A percentile compares a stretch with the other conserved stretches of the same genome.
Evolutionary conservation across 2,888 invertebrate genomes (phyloP).

Genomic region (Tridacna gigas): DNA sequence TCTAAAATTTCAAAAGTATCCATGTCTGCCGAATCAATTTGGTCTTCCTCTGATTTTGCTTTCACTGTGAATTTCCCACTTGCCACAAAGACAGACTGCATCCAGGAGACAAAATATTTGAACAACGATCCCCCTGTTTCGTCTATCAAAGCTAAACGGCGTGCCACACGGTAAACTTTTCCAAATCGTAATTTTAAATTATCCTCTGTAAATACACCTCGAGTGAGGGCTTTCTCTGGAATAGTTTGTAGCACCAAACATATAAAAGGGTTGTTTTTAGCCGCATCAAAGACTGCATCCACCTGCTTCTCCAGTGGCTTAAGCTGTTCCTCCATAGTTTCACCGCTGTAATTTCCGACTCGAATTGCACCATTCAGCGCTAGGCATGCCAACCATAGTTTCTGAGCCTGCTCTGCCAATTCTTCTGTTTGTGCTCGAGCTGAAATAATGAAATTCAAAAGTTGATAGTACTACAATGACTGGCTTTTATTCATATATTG

Average conservation of each 20-base stretch:
- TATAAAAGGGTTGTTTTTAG: slow-evolving; percentile 90
- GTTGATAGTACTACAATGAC: no score
- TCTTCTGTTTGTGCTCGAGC: slow-evolving; percentile 84
- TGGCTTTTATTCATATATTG: no score
- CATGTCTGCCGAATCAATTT: slow-evolving; percentile 84
- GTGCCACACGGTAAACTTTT: slow-evolving; percentile 88
- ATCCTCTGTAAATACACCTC: slow-evolving; percentile 95
- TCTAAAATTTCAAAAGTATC: slow-evolving; percentile 95
- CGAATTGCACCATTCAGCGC: slow-evolving; percentile 92
- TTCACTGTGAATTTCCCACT: slow-evolving; percentile 83
- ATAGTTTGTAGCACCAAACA: slow-evolving; percentile 91
- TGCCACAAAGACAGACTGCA: slow-evolving; percentile 92
- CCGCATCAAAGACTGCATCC: slow-evolving; percentile 77
- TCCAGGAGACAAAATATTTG: slow-evolving; percentile 92
- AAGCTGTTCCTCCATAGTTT: slow-evolving; percentile 74
- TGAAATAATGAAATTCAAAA: slow-evolving; percentile 63
- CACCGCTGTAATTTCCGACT: slow-evolving; percentile 86
- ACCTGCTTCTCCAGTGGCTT: slow-evolving; percentile 80
- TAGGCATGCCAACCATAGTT: slow-evolving; percentile 97
- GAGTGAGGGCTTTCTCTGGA: slow-evolving; percentile 90
- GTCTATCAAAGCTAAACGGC: slow-evolving; percentile 94
- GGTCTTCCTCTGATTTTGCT: slow-evolving; percentile 84
- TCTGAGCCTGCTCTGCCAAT: slow-evolving; percentile 88
- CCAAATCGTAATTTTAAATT: slow-evolving; percentile 93
- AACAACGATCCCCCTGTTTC: slow-evolving; percentile 92